Evolutionary conservation across 2,888 invertebrate genomes (phyloP), one percentile per base, ranked within the genome.

Genomic region (Dryobota labecula): DNA sequence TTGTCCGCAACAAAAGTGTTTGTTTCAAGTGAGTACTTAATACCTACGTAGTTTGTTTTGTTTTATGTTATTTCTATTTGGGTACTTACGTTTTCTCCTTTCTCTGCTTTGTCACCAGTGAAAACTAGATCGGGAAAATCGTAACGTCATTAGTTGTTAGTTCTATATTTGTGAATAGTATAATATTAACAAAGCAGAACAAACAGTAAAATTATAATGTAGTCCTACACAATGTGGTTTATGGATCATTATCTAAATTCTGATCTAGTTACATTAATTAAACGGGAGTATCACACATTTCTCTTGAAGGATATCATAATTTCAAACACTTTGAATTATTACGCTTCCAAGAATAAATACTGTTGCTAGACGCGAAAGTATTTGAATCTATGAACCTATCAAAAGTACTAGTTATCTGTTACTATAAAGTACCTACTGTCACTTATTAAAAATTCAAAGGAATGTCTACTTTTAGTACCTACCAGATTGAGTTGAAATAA

Each of bases 101-200:
- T 90, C 27, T 89, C 92, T 73, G 88, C 92, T 84, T 92, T 94
- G 66, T 92, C 94, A 69, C 92, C 92, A 82, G 84, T 84, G 85
- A 88, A 90, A 89, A 92, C 94, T 94, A 90, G 33, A 69, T 69
- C 3, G 24, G 51, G n/a, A 49, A 69, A 73, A 58, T 61, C 9
- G 15, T 58, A 51, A 66, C 33, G 30, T 81, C 27, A 63, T 78
- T 81, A 76, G 24, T 66, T 24, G 18, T 64, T 51, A 49, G 9
- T 45, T 67, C 18, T 51, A 43, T 36, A 18, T 13, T 18, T 38
- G n/a, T 62, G 4, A 56, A 30, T 36, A 13, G n/a, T 24, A 7
- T 45, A 24, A 7, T 45, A 24, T 33, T 51, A 58, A 24, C 41
- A 57, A 58, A 41, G 18, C 20, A 38, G 9, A 47, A 24, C 27